Percentiles rank a stretch among this genome's conserved stretches.
These are phyloP conservation scores for Trachythela sp. DNA, from an alignment of 64 coral and sea anemone species.

Conservation along the genomic window DNA sequence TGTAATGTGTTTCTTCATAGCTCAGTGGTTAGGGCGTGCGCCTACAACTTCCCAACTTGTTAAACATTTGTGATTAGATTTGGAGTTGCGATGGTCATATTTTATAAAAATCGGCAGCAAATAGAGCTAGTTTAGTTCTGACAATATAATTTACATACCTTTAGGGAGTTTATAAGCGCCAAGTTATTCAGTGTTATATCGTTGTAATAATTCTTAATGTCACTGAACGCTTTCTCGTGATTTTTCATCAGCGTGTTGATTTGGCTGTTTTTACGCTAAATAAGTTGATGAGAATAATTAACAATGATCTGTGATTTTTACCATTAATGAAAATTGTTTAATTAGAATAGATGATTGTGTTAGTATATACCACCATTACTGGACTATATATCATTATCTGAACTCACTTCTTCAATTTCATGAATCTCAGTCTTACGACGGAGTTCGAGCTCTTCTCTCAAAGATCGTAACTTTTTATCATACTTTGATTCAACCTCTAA, in stretches of 20 bases:
- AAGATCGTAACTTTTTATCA: conserved; percentile 96
- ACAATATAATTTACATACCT: conserved; percentile 56
- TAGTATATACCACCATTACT: too few relatives aligned
- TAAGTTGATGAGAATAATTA: background rate
- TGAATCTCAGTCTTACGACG: conserved; percentile 99
- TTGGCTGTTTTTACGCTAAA: conserved; percentile 94
- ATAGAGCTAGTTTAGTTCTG: too few relatives aligned
- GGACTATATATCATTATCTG: too few relatives aligned
- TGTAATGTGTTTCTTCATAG: too few relatives aligned
- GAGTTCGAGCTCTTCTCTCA: conserved; percentile 88
- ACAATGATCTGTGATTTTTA: too few relatives aligned
- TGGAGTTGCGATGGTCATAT: too few relatives aligned
- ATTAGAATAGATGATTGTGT: too few relatives aligned
- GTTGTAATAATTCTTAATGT: conserved; percentile 99
- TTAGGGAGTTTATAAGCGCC: conserved; percentile 93
- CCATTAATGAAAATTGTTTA: too few relatives aligned
- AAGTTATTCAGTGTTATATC: conserved; percentile 97
- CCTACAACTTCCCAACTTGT: too few relatives aligned
- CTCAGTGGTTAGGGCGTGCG: too few relatives aligned
- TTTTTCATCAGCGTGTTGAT: conserved; percentile 99
- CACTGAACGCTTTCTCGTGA: conserved; percentile 96
- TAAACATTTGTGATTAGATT: too few relatives aligned
- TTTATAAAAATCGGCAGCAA: too few relatives aligned
- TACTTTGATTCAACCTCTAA: conserved; percentile 96
- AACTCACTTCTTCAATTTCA: conserved; percentile 95